These are phyloP conservation scores for Ciconia stormi DNA, from an alignment of 2,113 vertebrate genomes.

Conservation along the genomic window DNA sequence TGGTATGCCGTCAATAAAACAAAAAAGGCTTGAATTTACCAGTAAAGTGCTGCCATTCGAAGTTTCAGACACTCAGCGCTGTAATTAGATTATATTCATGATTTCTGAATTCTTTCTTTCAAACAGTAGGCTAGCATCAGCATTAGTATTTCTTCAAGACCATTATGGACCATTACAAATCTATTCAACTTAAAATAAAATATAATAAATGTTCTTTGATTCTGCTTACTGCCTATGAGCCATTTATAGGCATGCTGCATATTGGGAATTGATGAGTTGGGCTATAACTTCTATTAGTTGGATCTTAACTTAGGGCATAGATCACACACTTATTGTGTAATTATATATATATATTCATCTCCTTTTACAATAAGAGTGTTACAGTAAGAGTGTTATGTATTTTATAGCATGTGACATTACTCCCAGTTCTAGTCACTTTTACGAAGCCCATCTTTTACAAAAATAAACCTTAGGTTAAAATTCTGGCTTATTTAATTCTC, in stretches of 20 bases:
- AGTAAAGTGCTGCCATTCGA: background rate
- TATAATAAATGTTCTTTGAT: background rate
- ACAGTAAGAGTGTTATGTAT: background rate
- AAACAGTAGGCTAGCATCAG: background rate
- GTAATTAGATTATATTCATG: background rate
- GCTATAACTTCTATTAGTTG: background rate
- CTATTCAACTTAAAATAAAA: background rate
- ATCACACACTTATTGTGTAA: background rate
- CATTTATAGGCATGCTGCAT: background rate
- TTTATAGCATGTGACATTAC: background rate
- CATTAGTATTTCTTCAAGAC: background rate
- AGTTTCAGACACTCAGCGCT: background rate
- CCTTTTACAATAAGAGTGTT: background rate
- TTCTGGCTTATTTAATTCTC: background rate
- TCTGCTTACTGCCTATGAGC: background rate
- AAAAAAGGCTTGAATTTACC: background rate
- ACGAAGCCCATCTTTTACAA: rapidly evolving
- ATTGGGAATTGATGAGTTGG: background rate
- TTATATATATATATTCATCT: background rate
- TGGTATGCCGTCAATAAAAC: background rate
- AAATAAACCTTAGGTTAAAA: background rate
- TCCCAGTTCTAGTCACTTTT: background rate
- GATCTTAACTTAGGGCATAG: background rate
- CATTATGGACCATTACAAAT: background rate
- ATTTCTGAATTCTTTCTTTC: background rate